phyloP scores from a whole-genome alignment of 2,113 vertebrate genomes.

The Phoenicopterus ruber region DNA sequence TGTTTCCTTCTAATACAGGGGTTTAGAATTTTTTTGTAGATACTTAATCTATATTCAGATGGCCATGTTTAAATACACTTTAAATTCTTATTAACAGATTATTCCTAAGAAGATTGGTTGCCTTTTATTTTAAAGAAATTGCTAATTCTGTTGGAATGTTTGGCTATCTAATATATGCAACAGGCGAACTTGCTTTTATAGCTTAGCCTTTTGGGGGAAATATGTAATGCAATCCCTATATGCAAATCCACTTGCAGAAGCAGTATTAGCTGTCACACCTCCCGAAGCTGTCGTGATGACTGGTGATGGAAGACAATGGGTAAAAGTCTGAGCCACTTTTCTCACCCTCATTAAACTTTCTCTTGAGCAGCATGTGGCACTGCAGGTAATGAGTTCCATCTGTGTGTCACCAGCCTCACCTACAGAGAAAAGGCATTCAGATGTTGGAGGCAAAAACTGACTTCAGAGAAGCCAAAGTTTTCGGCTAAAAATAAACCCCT shows the following conservation, averaged over 20 bases:
- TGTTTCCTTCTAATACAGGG: neutral
- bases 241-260: neutral
- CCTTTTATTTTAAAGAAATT: neutral
- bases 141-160: neutral
- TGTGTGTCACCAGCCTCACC: slow-evolving; percentile 30
- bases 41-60: neutral
- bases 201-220: neutral
- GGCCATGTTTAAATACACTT: neutral
- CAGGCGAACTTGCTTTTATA: neutral
- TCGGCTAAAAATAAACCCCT: slow-evolving; percentile 35
- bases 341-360: slow-evolving; percentile 47
- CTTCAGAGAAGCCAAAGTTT: slow-evolving; percentile 41
- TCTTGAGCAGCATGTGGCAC: neutral
- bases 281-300: neutral
- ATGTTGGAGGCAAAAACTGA: slow-evolving; percentile 40
- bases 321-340: slow-evolving; percentile 6
- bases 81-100: neutral
- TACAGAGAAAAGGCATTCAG: slow-evolving; percentile 34
- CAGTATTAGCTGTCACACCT: neutral
- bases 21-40: neutral
- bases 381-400: slow-evolving; percentile 47
- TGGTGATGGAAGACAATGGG: slow-evolving; percentile 9
- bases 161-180: neutral
- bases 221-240: neutral
- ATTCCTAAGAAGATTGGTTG: neutral